A percentile compares a stretch with the other conserved stretches of the same genome.
These are phyloP conservation scores for Sepiola atlantica DNA, from an alignment of 2,888 invertebrate genomes.

Conservation along the genomic window DNA sequence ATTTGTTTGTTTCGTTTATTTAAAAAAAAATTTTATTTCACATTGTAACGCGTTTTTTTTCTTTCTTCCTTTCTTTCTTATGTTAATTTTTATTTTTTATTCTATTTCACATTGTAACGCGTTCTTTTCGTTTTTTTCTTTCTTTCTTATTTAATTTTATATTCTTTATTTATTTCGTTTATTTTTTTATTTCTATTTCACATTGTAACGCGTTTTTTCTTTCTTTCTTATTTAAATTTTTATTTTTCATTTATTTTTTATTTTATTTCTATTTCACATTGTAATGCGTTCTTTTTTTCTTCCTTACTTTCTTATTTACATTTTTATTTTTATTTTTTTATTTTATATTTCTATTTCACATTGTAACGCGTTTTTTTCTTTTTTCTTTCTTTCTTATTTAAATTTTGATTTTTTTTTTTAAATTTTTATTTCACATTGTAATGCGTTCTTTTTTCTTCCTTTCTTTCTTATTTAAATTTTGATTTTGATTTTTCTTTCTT, in stretches of 20 bases:
- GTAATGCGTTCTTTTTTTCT: neutral
- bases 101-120: neutral
- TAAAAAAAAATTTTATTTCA: too few relatives aligned
- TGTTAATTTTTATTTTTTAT: too few relatives aligned
- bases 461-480: neutral
- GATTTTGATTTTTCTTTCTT: neutral
- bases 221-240: neutral
- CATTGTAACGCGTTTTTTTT: too few relatives aligned
- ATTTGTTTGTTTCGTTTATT: too few relatives aligned
- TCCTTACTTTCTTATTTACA: neutral
- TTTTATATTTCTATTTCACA: neutral
- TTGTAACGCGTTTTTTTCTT: neutral
- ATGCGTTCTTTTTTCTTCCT: neutral
- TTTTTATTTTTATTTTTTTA: conserved; percentile 2
- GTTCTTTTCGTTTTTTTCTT: too few relatives aligned
- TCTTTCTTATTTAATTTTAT: neutral
- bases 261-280: neutral
- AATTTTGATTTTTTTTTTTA: neutral
- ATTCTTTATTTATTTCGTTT: neutral
- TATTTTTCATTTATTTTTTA: neutral
- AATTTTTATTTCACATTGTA: neutral
- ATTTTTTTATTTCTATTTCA: conserved; percentile 5
- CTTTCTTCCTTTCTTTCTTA: too few relatives aligned
- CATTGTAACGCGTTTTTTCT: neutral
- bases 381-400: neutral